A percentile compares a stretch with the other conserved stretches of the same genome.
These are phyloP conservation scores for Clarias batrachus DNA, from an alignment of 2,113 vertebrate species.

Conservation along the genomic window DNA sequence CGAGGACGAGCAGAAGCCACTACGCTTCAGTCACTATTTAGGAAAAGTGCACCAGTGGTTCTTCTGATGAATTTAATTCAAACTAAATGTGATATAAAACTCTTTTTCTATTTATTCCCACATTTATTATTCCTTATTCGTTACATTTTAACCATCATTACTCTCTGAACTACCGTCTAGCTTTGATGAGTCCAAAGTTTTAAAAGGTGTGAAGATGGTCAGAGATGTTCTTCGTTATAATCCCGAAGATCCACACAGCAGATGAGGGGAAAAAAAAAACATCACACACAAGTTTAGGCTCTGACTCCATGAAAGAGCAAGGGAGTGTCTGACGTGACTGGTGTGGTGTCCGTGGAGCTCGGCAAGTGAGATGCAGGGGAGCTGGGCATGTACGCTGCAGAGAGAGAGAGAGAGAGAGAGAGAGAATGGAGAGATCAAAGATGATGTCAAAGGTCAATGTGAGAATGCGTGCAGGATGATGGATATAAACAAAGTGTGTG, in stretches of 20 bases:
- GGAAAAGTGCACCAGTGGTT: slow-evolving; percentile 28
- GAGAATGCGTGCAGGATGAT: background rate
- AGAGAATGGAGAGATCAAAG: slow-evolving; percentile 6
- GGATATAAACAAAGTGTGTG: background rate
- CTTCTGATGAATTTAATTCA: background rate
- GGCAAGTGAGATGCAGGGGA: slow-evolving; percentile 77
- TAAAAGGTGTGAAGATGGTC: background rate
- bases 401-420: background rate
- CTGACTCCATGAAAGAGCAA: slow-evolving; percentile 66
- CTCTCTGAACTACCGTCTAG: background rate
- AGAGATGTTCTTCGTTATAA: background rate
- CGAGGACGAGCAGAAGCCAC: background rate
- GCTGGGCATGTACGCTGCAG: slow-evolving; percentile 62
- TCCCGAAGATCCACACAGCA: background rate
- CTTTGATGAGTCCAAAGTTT: no score
- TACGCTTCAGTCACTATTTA: background rate
- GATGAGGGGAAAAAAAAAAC: background rate
- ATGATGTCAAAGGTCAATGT: background rate
- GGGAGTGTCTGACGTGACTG: slow-evolving; percentile 79
- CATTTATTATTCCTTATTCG: background rate
- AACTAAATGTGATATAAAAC: background rate
- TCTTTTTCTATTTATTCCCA: background rate
- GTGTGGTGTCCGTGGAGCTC: slow-evolving; percentile 77
- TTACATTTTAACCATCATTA: background rate
- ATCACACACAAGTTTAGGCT: slow-evolving; percentile 13